phyloP scores from a whole-genome alignment of 2,113 vertebrate genomes.

The Gavia stellata region DNA sequence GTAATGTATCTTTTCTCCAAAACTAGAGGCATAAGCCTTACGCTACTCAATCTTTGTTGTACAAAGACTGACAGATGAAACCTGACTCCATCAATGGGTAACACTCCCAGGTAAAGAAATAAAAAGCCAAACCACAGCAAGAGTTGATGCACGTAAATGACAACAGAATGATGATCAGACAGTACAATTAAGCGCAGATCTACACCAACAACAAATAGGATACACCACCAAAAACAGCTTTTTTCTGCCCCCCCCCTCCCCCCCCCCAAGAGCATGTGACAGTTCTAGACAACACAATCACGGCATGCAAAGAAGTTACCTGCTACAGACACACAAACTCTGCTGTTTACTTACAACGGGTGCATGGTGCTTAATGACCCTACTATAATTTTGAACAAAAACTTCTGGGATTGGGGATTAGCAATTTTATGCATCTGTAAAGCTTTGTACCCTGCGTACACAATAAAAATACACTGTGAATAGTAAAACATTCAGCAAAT shows the following conservation, averaged over 20 bases:
- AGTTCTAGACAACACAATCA: background rate
- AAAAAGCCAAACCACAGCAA: background rate
- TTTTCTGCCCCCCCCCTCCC: too few species aligned
- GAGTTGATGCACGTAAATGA: background rate
- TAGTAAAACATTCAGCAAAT: fast-evolving
- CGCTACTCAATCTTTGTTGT: background rate
- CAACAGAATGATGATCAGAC: background rate
- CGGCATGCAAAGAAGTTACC: background rate
- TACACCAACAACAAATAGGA: fast-evolving
- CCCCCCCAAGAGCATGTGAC: too few species aligned
- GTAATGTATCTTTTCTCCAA: background rate
- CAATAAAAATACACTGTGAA: background rate
- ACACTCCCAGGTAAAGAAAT: background rate
- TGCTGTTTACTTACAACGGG: background rate
- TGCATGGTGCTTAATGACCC: fast-evolving
- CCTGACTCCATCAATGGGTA: background rate
- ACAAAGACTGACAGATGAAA: background rate
- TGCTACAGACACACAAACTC: background rate
- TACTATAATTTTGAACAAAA: background rate
- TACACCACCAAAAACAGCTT: background rate
- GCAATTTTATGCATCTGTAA: too few species aligned
- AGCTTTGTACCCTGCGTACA: background rate
- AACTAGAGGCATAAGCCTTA: background rate
- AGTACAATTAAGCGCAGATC: background rate
- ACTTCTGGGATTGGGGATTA: background rate